Evolutionary conservation across 1,140 invertebrate genomes (phyloP).

Genomic region (Drosophila hydei): DNA sequence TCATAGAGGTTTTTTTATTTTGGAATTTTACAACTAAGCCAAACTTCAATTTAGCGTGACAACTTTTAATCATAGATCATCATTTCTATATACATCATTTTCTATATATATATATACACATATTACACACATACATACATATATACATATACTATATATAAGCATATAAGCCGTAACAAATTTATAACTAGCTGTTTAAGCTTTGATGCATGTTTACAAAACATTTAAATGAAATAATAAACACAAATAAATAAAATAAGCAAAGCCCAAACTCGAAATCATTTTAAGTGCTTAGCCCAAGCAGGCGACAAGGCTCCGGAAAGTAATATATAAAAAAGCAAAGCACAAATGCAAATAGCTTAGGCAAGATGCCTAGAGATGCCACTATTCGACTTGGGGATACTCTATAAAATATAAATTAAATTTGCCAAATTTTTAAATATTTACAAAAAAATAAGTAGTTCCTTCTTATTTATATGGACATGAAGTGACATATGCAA

Average conservation of each 20-base stretch:
- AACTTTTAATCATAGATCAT: constrained; percentile 26
- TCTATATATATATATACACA: constrained; percentile 35
- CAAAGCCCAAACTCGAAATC: constrained; percentile 18
- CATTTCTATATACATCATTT: constrained; percentile 17
- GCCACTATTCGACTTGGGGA: neutral
- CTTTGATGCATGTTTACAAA: constrained; percentile 82
- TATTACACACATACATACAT: constrained; percentile 37
- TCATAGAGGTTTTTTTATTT: constrained; percentile 61
- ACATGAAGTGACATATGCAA: no score
- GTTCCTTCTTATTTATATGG: no score
- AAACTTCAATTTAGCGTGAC: constrained; percentile 55
- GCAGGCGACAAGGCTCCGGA: constrained; percentile 2
- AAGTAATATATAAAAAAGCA: constrained; percentile 7
- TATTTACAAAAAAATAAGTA: no score
- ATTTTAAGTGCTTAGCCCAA: constrained; percentile 24
- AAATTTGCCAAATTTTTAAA: neutral
- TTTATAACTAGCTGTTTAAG: constrained; percentile 76
- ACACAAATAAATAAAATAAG: constrained; percentile 40
- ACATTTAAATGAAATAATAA: constrained; percentile 76
- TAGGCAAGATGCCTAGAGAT: no score
- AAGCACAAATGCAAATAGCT: constrained; percentile 48
- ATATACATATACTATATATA: constrained; percentile 15
- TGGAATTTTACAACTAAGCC: constrained; percentile 45
- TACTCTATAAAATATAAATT: constrained; percentile 12
- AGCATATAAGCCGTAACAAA: constrained; percentile 45